A percentile compares a stretch with the other conserved stretches of the same genome.
Evolutionary conservation across 2,888 invertebrate genomes (phyloP).

Genomic region (Horisme vitalbata): DNA sequence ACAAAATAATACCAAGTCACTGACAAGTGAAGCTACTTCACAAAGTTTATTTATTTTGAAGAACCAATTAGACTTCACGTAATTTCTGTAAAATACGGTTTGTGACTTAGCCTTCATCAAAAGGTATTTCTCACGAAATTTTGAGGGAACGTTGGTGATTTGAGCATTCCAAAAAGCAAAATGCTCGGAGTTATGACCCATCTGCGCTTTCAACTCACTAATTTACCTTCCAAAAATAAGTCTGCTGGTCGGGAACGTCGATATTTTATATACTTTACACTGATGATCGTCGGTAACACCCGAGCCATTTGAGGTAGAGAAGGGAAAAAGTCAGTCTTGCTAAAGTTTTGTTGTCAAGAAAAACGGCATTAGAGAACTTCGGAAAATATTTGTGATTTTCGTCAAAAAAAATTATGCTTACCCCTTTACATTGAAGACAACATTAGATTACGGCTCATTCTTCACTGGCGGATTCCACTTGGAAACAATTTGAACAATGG

Average conservation of each 20-base stretch:
- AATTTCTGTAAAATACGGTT: slow-evolving; percentile 15
- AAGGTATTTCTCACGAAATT: slow-evolving; percentile 13
- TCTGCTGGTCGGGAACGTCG: slow-evolving; percentile 44
- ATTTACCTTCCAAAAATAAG: slow-evolving; percentile 57
- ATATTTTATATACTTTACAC: slow-evolving; percentile 70
- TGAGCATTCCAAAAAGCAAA: slow-evolving; percentile 16
- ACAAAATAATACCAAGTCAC: not conserved
- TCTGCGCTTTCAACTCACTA: slow-evolving; percentile 41
- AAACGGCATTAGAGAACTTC: too few relatives aligned
- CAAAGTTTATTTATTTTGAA: slow-evolving; percentile 15
- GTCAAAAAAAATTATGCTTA: too few relatives aligned
- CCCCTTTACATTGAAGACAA: too few relatives aligned
- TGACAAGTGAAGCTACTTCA: not conserved
- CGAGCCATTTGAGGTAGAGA: slow-evolving; percentile 20
- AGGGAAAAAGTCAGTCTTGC: too few relatives aligned
- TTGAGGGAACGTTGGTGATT: not conserved
- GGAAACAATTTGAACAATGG: too few relatives aligned
- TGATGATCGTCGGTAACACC: slow-evolving; percentile 38
- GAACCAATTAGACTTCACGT: slow-evolving; percentile 10
- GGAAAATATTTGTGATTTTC: too few relatives aligned
- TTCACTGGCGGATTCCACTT: too few relatives aligned
- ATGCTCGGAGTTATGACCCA: slow-evolving; percentile 27
- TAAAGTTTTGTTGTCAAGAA: too few relatives aligned
- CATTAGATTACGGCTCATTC: too few relatives aligned
- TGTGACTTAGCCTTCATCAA: slow-evolving; percentile 11